Percentiles rank a stretch among this genome's conserved stretches.
phyloP scores from a whole-genome alignment of 2,888 invertebrate genomes.

The Molorchus minor region DNA sequence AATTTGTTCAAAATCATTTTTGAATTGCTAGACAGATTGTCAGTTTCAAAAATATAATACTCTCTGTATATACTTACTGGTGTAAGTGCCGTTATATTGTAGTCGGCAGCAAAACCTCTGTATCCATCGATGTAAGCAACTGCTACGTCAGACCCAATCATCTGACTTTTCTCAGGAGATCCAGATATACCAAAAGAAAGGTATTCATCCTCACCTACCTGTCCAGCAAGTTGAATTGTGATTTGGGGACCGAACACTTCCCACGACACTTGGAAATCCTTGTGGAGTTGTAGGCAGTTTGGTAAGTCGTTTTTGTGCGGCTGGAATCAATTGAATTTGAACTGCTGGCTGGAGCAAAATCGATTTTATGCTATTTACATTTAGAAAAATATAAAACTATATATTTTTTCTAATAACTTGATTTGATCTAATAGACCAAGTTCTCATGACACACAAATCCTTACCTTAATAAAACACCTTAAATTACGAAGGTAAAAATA shows the following conservation, averaged over 20 bases:
- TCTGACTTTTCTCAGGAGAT: conserved; percentile 72
- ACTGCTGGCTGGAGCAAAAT: background rate
- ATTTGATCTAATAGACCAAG: too few relatives aligned
- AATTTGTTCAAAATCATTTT: background rate
- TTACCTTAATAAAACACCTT: too few relatives aligned
- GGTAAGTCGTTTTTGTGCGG: conserved; percentile 75
- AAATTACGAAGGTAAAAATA: too few relatives aligned
- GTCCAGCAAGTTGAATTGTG: conserved; percentile 84
- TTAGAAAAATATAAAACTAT: background rate
- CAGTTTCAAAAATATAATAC: background rate
- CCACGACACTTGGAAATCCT: conserved; percentile 85
- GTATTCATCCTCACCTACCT: conserved; percentile 80
- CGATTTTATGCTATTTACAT: background rate
- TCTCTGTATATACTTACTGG: conserved; percentile 67
- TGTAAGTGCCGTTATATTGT: conserved; percentile 84
- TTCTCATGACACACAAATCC: too few relatives aligned
- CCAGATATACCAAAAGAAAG: conserved; percentile 92
- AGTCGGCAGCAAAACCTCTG: conserved; percentile 81
- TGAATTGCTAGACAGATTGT: background rate
- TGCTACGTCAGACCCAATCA: conserved; percentile 87
- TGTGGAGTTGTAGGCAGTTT: conserved; percentile 87
- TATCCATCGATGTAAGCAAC: conserved; percentile 78
- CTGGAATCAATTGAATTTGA: conserved; percentile 46
- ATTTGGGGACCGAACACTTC: conserved; percentile 90
- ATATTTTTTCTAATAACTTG: too few relatives aligned